These are phyloP conservation scores for Odontophorus gujanensis DNA, from an alignment of 2,113 vertebrate species.

Conservation along the genomic window DNA sequence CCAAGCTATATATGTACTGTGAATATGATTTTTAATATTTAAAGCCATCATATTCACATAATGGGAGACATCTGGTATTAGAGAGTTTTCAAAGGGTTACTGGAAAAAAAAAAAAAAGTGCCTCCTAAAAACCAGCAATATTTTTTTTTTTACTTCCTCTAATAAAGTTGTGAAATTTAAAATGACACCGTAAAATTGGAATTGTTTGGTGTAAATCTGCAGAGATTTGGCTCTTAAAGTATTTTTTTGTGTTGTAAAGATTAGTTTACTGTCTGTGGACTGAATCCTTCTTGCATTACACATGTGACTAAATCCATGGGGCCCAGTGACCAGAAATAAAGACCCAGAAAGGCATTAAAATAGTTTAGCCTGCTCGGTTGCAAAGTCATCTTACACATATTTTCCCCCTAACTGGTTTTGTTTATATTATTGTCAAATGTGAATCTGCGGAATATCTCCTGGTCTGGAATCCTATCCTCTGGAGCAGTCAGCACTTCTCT, in stretches of 20 bases:
- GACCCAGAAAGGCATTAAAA: slow-evolving; percentile 35
- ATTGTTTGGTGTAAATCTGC: neutral
- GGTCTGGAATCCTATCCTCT: neutral
- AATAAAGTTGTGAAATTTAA: neutral
- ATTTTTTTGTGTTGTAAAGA: neutral
- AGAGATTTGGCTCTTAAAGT: neutral
- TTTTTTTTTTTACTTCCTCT: neutral
- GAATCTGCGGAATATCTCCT: slow-evolving; percentile 36
- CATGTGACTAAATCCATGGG: neutral
- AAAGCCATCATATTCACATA: neutral
- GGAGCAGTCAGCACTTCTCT: neutral
- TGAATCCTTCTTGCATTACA: neutral
- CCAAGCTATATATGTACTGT: neutral
- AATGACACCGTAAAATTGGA: neutral
- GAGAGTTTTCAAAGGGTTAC: neutral
- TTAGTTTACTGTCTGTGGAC: slow-evolving; percentile 24
- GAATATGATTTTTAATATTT: neutral
- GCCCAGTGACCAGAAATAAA: neutral
- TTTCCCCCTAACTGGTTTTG: slow-evolving; percentile 23
- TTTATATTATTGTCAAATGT: slow-evolving; percentile 2
- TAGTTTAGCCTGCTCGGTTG: slow-evolving; percentile 5
- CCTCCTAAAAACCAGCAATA: neutral
- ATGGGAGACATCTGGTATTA: neutral
- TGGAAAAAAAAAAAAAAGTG: neutral
- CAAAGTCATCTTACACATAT: neutral